Base-by-base conservation (phyloP, 2,888 invertebrate genomes). In the Brachycybe producta region DNA sequence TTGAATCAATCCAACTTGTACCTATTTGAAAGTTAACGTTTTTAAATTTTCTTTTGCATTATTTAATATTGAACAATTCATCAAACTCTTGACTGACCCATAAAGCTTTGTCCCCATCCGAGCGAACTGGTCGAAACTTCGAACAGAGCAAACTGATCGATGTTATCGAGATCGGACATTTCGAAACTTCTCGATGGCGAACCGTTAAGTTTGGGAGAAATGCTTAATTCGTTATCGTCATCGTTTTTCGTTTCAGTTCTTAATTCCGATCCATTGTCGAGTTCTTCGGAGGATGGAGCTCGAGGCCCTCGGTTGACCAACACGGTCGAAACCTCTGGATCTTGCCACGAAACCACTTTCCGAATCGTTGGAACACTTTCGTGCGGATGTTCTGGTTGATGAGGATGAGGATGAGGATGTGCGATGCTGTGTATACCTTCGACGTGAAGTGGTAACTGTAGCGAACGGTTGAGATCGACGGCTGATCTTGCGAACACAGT, bases 111-210 rank as follows among this genome's bases (percentile, higher is more conserved):
- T 13, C 28, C 42, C 49, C 49, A 49, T 24, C 27, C 26, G 19
- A 49, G 30, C 11, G 28, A 34, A 28, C 49, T 49, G 27, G 26
- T 42, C 7, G 49, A 49, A 32, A 49, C 42, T 32, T 49, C 49
- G 34, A 49, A 49, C 24, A 49, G 24, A 2, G 49, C 49, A 49
- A 49, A 49, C 19, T 49, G 49, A 24, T 49, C 49, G 11, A 49
- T 42, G 7, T 41, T 28, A 5, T 42, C n/a, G 19, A 49, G 17
- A 19, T 49, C 49, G 17, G 23, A 15, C 7, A 46, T 26, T 2
- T 26, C 24, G 11, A 42, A 42, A 26, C 27, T 42, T 26, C 42
- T 42, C 27, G 28, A n/a, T 17, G 28, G 15, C 5, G 42, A 42
- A 11, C 28, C 42, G 23, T 15, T 27, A 15, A n/a, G n/a, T n/a